phyloP scores from a whole-genome alignment of 2,888 invertebrate genomes.

The Oscheius sp. region DNA sequence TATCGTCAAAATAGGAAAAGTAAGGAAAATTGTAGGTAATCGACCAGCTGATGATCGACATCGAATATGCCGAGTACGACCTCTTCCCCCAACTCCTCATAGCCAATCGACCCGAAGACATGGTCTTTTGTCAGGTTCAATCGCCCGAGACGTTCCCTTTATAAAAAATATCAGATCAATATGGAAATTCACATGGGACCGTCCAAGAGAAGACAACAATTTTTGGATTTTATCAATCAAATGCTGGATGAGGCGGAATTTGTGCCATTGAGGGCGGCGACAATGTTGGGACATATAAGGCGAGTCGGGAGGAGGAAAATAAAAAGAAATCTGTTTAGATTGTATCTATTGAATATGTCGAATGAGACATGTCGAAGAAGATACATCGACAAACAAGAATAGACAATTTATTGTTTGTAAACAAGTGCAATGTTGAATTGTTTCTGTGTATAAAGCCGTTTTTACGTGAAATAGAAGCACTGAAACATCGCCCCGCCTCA shows the following conservation, averaged over 20 bases:
- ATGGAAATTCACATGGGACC: conserved; percentile 35
- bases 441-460: too few species aligned
- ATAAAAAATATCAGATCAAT: conserved; percentile 23
- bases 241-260: conserved; percentile 30
- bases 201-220: background rate
- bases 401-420: too few species aligned
- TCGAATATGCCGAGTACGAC: conserved; percentile 55
- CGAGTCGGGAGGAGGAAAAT: background rate
- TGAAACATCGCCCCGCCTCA: background rate
- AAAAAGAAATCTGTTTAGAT: conserved; percentile 35
- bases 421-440: too few species aligned
- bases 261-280: conserved; percentile 21
- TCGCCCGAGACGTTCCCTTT: background rate
- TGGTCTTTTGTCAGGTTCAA: conserved; percentile 50
- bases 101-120: conserved; percentile 28
- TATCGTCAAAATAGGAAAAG: background rate
- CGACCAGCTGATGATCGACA: conserved; percentile 57
- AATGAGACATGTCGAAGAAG: conserved; percentile 39
- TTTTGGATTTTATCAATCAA: conserved; percentile 8
- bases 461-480: too few species aligned
- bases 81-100: conserved; percentile 44
- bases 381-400: conserved; percentile 10
- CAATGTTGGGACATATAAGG: conserved; percentile 34
- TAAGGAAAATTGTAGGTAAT: conserved; percentile 20
- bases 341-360: conserved; percentile 51